Conservation (phyloP, 2,888 invertebrate species). For the Ochropleura leucogaster region DNA sequence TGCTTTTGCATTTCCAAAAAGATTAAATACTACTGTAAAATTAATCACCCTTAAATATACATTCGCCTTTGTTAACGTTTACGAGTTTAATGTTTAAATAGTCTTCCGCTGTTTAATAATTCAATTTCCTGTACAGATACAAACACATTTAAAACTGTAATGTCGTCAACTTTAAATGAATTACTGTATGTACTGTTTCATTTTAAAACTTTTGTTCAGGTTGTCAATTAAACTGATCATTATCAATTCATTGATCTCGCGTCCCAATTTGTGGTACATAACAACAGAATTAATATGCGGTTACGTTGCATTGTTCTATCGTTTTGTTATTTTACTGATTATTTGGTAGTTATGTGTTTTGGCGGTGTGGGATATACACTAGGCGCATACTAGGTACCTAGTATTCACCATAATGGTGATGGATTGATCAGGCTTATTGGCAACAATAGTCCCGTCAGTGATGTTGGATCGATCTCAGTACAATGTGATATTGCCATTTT, state of each 20-base stretch:
- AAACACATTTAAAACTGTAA: conserved; percentile 40
- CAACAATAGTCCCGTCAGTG: no score
- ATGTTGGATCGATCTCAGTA: no score
- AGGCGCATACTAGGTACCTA: no score
- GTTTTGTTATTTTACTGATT: no score
- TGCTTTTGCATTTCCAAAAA: conserved; percentile 4
- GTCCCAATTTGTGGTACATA: conserved; percentile 35
- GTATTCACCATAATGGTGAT: no score
- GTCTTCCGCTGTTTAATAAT: conserved; percentile 31
- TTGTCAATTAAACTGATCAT: conserved; percentile 57
- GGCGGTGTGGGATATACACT: no score
- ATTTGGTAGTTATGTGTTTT: no score
- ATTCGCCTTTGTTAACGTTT: conserved; percentile 6
- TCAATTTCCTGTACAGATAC: conserved; percentile 38
- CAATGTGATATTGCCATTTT: no score
- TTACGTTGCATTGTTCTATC: conserved; percentile 2
- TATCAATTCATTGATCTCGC: conserved; percentile 56
- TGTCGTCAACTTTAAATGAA: conserved; percentile 48
- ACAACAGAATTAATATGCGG: conserved; percentile 38
- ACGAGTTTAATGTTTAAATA: conserved; percentile 37
- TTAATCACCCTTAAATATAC: conserved; percentile 12
- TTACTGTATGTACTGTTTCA: conserved; percentile 31
- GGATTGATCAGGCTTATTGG: no score
- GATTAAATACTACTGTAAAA: conserved; percentile 19
- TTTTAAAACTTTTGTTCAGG: conserved; percentile 38